Base-by-base conservation (phyloP, 2,888 invertebrate species). In the Physocephala rufipes region DNA sequence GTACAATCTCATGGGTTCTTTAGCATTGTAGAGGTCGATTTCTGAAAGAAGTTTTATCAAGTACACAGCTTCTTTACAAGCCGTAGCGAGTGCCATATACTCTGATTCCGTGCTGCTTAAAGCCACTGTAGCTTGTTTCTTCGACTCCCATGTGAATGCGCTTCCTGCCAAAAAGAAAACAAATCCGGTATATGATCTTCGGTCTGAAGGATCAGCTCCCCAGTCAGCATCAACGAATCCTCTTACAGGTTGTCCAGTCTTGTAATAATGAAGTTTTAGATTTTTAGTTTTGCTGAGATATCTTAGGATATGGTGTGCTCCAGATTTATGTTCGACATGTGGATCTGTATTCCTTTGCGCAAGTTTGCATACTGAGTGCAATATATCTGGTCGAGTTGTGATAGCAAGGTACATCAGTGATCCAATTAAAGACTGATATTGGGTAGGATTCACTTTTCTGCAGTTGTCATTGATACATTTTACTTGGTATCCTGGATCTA, bases 311-410 rank as follows among this genome's bases (percentile, higher is more conserved):
- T 75, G 77, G 43, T 74, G 76, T n/a, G 74, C 74, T 13, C 72
- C 77, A 2, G 61, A 64, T 61, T 75, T 36, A 53, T 78, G 77
- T 28, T 79, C 79, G 1, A 21, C 7, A 67, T 78, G 76, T 16
- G 78, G 77, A 62, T 78, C 68, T 0, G 45, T 73, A 26, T 76
- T 79, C 2, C 64, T 71, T 47, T 79, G 77, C 0, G 78, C 67
- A 9, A 77, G 45, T 65, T 77, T 77, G 26, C 71, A 74, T 0
- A 76, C 74, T 0, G 77, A 77, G 61, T 78, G 77, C 2, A 75
- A n/a, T 9, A 76, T 76, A 19, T 76, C 76, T 12, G 76, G 74
- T 0, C 77, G 69, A 2, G 76, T 74, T 4, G 71, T 72, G 12
- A 77, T 62, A 1, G 75, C 75, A 72, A 73, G 43, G n/a, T n/a